Conservation (phyloP, 2,888 invertebrate species). For the Drosophila atripex region DNA sequence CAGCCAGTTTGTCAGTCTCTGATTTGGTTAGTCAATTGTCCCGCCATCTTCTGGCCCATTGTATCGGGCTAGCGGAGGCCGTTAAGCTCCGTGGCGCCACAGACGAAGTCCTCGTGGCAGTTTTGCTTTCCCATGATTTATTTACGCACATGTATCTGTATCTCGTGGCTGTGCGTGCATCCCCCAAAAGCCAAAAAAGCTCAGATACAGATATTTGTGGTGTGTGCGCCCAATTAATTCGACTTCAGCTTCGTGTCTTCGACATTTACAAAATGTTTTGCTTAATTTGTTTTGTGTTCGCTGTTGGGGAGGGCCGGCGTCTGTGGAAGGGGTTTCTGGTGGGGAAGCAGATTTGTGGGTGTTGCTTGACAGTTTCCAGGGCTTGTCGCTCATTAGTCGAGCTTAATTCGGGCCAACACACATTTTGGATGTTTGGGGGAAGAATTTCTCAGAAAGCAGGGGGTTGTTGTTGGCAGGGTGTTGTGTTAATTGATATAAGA, state of each 20-base stretch:
- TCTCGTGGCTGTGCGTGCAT: conserved; percentile 42
- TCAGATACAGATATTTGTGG: conserved; percentile 33
- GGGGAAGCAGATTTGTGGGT: conserved; percentile 59
- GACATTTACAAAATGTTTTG: conserved; percentile 80
- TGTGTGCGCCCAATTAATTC: conserved; percentile 67
- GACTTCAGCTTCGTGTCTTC: conserved; percentile 64
- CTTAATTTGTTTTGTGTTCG: conserved; percentile 70
- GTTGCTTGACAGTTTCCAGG: conserved; percentile 74
- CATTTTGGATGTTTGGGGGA: conserved; percentile 8
- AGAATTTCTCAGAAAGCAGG: no score
- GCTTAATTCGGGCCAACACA: conserved; percentile 56
- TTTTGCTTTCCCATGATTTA: conserved; percentile 65
- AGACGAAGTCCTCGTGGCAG: conserved; percentile 30
- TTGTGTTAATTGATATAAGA: no score
- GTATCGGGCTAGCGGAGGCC: conserved; percentile 11
- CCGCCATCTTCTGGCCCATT: conserved; percentile 14
- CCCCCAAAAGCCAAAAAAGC: conserved; percentile 16
- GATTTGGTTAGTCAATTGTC: conserved; percentile 37
- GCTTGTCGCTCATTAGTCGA: conserved; percentile 76
- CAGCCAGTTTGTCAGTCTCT: conserved; percentile 44
- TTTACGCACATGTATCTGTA: conserved; percentile 66
- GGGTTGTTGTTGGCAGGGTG: conserved; percentile 8
- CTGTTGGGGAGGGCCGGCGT: conserved; percentile 21
- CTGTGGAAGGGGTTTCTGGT: conserved; percentile 4
- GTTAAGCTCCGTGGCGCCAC: conserved; percentile 70